phyloP scores from a whole-genome alignment of 2,888 invertebrate genomes.

The Mythimna lalbum region DNA sequence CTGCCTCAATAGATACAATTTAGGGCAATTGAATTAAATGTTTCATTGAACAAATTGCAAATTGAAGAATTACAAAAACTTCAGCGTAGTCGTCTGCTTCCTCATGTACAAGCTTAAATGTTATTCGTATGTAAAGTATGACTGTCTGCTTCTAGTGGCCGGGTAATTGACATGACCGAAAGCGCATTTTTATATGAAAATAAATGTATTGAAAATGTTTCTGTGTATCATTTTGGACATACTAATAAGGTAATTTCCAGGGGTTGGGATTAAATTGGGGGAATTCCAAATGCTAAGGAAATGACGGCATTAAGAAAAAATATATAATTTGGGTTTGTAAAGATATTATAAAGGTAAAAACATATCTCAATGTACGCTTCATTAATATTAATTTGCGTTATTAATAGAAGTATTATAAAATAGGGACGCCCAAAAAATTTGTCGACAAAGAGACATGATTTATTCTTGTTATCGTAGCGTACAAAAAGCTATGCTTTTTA shows the following conservation, averaged over 20 bases:
- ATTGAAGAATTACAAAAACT: slow-evolving; percentile 44
- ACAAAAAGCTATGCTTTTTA: slow-evolving; percentile 79
- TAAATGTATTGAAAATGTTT: slow-evolving; percentile 82
- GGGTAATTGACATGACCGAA: slow-evolving; percentile 57
- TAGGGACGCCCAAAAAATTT: slow-evolving; percentile 72
- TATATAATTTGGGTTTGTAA: slow-evolving; percentile 26
- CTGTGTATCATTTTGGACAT: slow-evolving; percentile 35
- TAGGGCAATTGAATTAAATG: slow-evolving; percentile 49
- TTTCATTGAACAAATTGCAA: slow-evolving; percentile 59
- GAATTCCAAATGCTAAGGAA: slow-evolving; percentile 1
- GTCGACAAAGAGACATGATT: slow-evolving; percentile 77
- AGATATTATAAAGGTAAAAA: slow-evolving; percentile 30
- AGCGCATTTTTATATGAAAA: slow-evolving; percentile 86
- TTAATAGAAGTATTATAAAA: slow-evolving; percentile 60
- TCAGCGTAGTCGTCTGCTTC: slow-evolving; percentile 55
- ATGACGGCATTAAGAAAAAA: slow-evolving; percentile 14
- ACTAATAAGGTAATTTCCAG: slow-evolving; percentile 25
- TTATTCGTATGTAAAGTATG: slow-evolving; percentile 78
- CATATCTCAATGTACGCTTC: slow-evolving; percentile 60
- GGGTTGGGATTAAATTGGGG: background rate
- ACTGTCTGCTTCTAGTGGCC: slow-evolving; percentile 78
- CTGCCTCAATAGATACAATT: slow-evolving; percentile 54
- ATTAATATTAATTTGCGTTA: slow-evolving; percentile 71
- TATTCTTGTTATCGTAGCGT: slow-evolving; percentile 76
- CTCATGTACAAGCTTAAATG: slow-evolving; percentile 68